phyloP scores from a whole-genome alignment of 2,797 vertebrate genomes.

The Arrhamphus sclerolepis region DNA sequence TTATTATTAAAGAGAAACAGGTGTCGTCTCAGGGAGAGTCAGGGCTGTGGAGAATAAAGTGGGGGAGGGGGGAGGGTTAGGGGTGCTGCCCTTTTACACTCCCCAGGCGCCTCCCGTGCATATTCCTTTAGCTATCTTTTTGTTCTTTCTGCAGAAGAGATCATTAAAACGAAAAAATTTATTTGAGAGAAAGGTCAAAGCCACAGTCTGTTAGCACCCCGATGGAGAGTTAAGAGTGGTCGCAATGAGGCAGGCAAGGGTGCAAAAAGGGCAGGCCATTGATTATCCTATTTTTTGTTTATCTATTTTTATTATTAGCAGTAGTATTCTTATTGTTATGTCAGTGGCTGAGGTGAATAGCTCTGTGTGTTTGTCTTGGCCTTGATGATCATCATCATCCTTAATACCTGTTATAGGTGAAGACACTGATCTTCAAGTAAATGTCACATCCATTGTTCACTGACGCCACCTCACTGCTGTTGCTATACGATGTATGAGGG shows the following conservation, averaged over 20 bases:
- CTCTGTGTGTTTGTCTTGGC: constrained; percentile 39
- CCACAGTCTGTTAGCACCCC: constrained; percentile 67
- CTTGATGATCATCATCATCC: constrained; percentile 65
- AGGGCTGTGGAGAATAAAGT: constrained; percentile 37
- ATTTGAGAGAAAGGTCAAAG: constrained; percentile 79
- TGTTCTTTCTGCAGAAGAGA: constrained; percentile 66
- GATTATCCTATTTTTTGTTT: constrained; percentile 25
- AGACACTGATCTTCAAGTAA: constrained; percentile 57
- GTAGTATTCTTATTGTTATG: constrained; percentile 37
- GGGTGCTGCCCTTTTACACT: constrained; percentile 54
- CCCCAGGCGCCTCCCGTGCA: constrained; percentile 21
- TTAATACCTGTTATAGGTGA: constrained; percentile 62
- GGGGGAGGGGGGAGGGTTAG: constrained; percentile 7
- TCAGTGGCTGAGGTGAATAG: constrained; percentile 64
- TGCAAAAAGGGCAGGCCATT: constrained; percentile 38
- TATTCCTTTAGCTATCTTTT: constrained; percentile 70
- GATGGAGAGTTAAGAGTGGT: constrained; percentile 56
- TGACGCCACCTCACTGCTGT: constrained; percentile 55
- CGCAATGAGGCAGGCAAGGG: constrained; percentile 26
- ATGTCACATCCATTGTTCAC: constrained; percentile 65
- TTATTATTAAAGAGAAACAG: constrained; percentile 57
- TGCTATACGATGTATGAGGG: constrained; percentile 14
- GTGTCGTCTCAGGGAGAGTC: constrained; percentile 46
- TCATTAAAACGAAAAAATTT: constrained; percentile 81
- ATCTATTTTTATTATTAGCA: too few species aligned